Evolutionary conservation across 1,140 invertebrate species (phyloP).

Genomic region (Carcinoscorpius rotundicauda): DNA sequence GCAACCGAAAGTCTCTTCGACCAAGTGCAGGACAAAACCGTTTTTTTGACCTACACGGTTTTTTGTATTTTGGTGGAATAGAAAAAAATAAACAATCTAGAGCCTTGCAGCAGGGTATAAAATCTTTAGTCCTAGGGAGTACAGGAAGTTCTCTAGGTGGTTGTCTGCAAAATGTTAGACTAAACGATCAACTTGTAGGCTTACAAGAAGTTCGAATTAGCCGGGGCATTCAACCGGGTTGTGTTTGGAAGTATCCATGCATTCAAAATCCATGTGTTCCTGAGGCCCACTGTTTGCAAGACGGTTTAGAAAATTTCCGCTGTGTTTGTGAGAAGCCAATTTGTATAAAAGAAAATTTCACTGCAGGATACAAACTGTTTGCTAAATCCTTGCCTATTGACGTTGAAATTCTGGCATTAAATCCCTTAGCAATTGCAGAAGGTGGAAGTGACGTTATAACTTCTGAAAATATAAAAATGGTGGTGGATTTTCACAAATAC

Average conservation of each 20-base stretch:
- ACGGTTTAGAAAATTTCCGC: constrained; percentile 64
- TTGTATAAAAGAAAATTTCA: constrained; percentile 62
- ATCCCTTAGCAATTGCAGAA: constrained; percentile 16
- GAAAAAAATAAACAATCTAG: constrained; percentile 59
- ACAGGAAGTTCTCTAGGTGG: constrained; percentile 39
- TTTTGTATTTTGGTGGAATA: constrained; percentile 72
- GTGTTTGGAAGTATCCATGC: constrained; percentile 77
- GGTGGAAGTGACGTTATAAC: constrained; percentile 20
- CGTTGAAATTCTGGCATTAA: constrained; percentile 52
- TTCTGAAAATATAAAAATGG: constrained; percentile 41
- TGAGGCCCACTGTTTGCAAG: constrained; percentile 59
- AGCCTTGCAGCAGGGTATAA: constrained; percentile 55
- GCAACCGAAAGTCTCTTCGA: constrained; percentile 40
- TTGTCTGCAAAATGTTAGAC: constrained; percentile 51
- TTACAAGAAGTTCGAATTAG: constrained; percentile 54
- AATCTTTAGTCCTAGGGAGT: constrained; percentile 26
- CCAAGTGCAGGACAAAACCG: constrained; percentile 55
- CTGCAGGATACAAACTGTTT: constrained; percentile 38
- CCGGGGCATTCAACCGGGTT: constrained; percentile 59
- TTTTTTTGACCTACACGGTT: constrained; percentile 64
- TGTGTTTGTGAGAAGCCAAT: constrained; percentile 56
- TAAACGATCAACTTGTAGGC: constrained; percentile 59
- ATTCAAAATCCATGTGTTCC: constrained; percentile 52
- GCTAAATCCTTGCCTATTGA: constrained; percentile 41
- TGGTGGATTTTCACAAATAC: constrained; percentile 68